Base-by-base conservation (phyloP, 1,140 invertebrate species). In the Drosophila baimaii region DNA sequence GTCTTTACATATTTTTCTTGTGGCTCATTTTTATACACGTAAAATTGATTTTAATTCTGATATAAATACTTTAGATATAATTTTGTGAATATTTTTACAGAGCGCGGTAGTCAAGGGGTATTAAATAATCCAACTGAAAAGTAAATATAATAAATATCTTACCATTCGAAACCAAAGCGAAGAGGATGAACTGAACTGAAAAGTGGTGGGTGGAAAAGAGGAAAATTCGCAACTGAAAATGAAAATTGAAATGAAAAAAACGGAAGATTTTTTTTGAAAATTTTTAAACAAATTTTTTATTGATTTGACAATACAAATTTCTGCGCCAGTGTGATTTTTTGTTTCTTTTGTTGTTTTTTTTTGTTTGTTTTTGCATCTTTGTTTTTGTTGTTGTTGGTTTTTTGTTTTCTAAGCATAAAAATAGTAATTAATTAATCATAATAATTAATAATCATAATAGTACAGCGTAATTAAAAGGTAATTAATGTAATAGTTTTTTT, bases 401-500 rank as follows among this genome's bases (percentile, higher is more conserved):
- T 37, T 49, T 49, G 47, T 52, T 52, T 15, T 58, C 72, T 76
- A 76, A 88, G 71, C 84, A 88, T 82, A 82, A 79, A 78, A 82
- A 86, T 86, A 78, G 66, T 86, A 82, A 79, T 86, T 89, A 88
- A 79, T 78, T 77, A 77, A 75, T 79, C 63, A 72, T 86, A 84
- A 85, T 86, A 81, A 76, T 76, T 51, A 84, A 88, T 88, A 88
- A 82, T 82, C 68, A 82, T 88, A 88, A 86, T 86, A 88, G 84
- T 88, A 88, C 79, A 77, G 72, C 80, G 71, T 89, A 89, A 89
- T 89, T 83, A 83, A 89, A 89, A 78, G 65, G 71, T 72, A 89
- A 89, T 89, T 89, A 89, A 89, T 89, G 63, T 89, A 89, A 89
- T 89, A 89, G 84, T 89, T 89, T 81, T 68, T 78, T 89, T 89